phyloP scores from a whole-genome alignment of 2,113 vertebrate genomes.

The Eurystomus gularis region DNA sequence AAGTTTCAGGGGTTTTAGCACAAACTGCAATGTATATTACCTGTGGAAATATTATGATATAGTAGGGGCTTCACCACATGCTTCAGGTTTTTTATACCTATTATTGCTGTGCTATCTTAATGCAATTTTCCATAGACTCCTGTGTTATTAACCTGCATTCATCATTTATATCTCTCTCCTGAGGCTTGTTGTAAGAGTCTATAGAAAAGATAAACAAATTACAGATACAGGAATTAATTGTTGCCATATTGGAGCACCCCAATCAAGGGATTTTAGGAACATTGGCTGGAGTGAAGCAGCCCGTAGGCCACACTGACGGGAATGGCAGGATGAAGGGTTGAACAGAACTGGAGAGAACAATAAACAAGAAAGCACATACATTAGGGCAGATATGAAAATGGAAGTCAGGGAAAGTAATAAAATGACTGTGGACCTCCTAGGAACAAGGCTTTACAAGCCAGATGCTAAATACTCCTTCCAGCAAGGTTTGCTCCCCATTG shows the following conservation, averaged over 20 bases:
- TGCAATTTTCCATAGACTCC: slow-evolving; percentile 12
- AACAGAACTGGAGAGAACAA: background rate
- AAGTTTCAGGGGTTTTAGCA: slow-evolving; percentile 16
- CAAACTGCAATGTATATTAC: background rate
- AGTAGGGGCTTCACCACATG: background rate
- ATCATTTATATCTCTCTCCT: slow-evolving; percentile 37
- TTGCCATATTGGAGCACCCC: background rate
- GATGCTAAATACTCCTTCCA: background rate
- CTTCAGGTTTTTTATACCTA: slow-evolving; percentile 18
- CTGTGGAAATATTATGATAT: slow-evolving; percentile 42
- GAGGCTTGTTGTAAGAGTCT: slow-evolving; percentile 22
- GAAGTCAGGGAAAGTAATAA: background rate
- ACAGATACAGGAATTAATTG: slow-evolving; percentile 45
- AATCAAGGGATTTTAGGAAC: background rate
- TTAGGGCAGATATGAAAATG: background rate
- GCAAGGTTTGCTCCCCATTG: background rate
- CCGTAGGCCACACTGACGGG: background rate
- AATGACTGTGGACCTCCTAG: background rate
- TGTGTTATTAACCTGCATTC: slow-evolving; percentile 35
- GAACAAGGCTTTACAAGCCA: background rate
- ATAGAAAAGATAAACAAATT: slow-evolving; percentile 48
- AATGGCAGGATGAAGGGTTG: background rate
- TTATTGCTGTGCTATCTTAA: slow-evolving; percentile 38
- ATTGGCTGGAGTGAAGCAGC: background rate
- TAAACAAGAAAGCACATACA: background rate